Conservation (phyloP, 1,140 invertebrate species). For the Panagrolaimus sp. region DNA sequence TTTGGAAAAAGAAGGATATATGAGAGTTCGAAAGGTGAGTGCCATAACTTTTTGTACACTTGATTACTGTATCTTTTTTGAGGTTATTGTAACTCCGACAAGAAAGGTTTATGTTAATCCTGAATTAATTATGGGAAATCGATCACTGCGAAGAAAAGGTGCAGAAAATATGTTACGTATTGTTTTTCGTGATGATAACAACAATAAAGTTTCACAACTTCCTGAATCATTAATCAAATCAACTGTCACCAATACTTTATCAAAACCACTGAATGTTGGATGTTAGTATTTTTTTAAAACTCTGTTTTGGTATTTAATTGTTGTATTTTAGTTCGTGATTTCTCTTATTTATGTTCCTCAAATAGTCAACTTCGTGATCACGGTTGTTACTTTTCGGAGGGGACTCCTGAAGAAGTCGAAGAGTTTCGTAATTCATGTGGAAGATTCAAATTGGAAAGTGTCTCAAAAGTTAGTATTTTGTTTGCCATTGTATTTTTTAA, state of each 20-base stretch:
- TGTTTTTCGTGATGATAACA: conserved; percentile 35
- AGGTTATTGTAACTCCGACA: conserved; percentile 45
- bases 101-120: conserved; percentile 33
- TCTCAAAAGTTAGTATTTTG: too few species aligned
- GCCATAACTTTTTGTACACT: too few species aligned
- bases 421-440: not conserved
- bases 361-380: conserved; percentile 2
- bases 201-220: not conserved
- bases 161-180: conserved; percentile 35
- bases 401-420: not conserved
- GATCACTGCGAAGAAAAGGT: conserved; percentile 39
- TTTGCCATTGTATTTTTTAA: too few species aligned
- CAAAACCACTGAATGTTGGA: not conserved
- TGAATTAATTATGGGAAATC: conserved; percentile 39
- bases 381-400: conserved; percentile 3
- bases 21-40: not conserved
- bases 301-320: not conserved
- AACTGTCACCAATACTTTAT: not conserved
- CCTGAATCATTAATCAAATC: not conserved
- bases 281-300: not conserved
- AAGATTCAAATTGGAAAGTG: not conserved
- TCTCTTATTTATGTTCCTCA: too few species aligned
- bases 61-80: not conserved
- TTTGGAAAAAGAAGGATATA: not conserved
- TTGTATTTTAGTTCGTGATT: too few species aligned